Percentiles rank a stretch among this genome's conserved stretches.
Evolutionary conservation across 2,888 invertebrate genomes (phyloP).

Genomic region (Ophion ellenae): DNA sequence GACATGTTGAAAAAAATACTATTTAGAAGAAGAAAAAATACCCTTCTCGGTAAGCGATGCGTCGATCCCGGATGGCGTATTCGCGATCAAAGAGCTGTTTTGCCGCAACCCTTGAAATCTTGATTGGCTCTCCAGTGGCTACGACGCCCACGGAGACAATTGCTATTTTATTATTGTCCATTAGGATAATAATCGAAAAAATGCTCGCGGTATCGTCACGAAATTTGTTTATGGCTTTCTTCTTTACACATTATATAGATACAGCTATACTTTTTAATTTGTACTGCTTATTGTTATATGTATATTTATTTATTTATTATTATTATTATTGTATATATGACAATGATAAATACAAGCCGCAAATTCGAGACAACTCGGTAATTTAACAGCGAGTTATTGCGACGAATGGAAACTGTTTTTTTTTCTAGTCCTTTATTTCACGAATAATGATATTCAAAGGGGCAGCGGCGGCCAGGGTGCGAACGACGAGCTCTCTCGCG

Average conservation of each 20-base stretch:
- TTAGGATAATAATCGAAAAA: constrained; percentile 46
- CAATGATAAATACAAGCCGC: neutral
- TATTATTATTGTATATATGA: no score
- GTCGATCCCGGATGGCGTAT: neutral
- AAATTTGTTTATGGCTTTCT: neutral
- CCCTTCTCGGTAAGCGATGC: constrained; percentile 1
- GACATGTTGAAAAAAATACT: neutral
- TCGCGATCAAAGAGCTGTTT: constrained; percentile 33
- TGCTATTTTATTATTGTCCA: constrained; percentile 62
- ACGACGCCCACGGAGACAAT: constrained; percentile 42
- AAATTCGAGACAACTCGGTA: neutral
- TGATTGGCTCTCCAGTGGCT: constrained; percentile 59
- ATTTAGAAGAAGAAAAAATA: neutral
- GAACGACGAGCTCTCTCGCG: neutral
- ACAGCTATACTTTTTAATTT: no score
- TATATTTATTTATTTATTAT: no score
- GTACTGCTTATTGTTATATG: no score
- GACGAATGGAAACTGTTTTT: neutral
- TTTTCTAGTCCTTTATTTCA: neutral
- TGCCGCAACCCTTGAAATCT: constrained; percentile 48
- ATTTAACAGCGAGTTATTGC: constrained; percentile 43
- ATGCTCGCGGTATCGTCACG: constrained; percentile 2
- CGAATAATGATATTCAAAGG: neutral
- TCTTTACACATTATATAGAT: neutral
- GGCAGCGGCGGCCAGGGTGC: neutral